Evolutionary conservation across 2,888 invertebrate genomes (phyloP).

Genomic region (Chaitophorus viminalis): DNA sequence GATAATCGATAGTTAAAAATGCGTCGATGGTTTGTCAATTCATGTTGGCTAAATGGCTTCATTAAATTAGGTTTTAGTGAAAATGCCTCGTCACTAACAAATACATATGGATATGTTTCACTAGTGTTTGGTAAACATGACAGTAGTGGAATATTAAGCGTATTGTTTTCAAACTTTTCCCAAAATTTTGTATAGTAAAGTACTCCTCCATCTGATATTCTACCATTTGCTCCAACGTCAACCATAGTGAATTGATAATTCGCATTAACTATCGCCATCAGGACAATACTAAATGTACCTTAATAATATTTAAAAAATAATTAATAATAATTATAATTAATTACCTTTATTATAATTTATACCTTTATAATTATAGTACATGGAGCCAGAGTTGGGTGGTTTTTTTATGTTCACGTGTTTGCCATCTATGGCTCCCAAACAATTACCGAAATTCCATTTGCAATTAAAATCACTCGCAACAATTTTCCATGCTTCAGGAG

Average conservation of each 20-base stretch:
- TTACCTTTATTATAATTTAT: too few species aligned
- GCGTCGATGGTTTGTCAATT: too few species aligned
- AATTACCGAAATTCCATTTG: slow-evolving; percentile 26
- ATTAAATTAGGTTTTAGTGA: slow-evolving; percentile 62
- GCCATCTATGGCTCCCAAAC: not conserved
- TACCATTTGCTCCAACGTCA: slow-evolving; percentile 12
- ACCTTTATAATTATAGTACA: slow-evolving; percentile 17
- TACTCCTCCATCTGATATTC: slow-evolving; percentile 19
- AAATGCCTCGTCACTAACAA: slow-evolving; percentile 65
- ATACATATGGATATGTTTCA: slow-evolving; percentile 62
- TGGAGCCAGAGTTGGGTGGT: slow-evolving; percentile 19
- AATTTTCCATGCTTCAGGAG: not conserved
- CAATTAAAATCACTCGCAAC: not conserved
- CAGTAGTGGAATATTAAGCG: not conserved
- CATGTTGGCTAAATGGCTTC: too few species aligned
- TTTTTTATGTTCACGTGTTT: slow-evolving; percentile 3
- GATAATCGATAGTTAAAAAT: too few species aligned
- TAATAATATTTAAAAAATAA: too few species aligned
- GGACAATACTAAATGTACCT: slow-evolving; percentile 30
- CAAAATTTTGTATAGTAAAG: not conserved
- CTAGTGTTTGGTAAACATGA: not conserved
- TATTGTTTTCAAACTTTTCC: not conserved
- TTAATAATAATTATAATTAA: too few species aligned
- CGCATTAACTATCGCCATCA: slow-evolving; percentile 29
- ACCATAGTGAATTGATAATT: slow-evolving; percentile 30